Evolutionary conservation across 2,888 invertebrate genomes (phyloP), one percentile per base, ranked within the genome.

Genomic region (Formica aserva): DNA sequence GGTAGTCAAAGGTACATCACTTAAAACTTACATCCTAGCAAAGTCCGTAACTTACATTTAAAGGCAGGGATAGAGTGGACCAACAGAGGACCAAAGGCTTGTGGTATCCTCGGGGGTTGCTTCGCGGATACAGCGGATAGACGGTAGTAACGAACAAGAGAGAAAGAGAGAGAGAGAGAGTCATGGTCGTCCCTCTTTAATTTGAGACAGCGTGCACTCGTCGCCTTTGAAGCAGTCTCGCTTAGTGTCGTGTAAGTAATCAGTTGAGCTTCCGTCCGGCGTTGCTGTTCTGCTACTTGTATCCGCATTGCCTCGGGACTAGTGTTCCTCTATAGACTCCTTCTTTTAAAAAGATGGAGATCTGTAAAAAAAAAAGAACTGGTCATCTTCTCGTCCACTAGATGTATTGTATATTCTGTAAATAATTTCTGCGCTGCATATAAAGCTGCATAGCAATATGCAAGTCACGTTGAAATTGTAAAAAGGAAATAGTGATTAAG

Each of bases 141-240:
- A 67, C 60, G 32, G 72, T 11, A 55, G 45, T 67, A 84, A 66
- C 66, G 38, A 55, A 29, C 45, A 72, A 82, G 77, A 80, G 87
- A 86, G 78, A 63, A 13, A 6, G 32, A 57, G 62, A 76, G 35
- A 55, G 65, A 55, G 45, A 32, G 29, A 48, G 52, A 71, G 48
- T 85, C 80, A 83, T 74, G 89, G 89, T 90, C 88, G 92, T 89
- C 93, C 92, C 92, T 92, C 93, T 93, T 93, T 93, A 93, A 93
- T 93, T 92, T 90, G 89, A 90, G 91, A 90, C 87, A 85, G 87
- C 86, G 86, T 86, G 78, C 81, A 87, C 91, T 91, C 91, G 91
- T 91, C 91, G 91, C 91, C 93, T 93, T 92, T 93, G 93, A 92
- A 92, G 93, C 91, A 92, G 92, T 91, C 92, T 92, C 91, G 90